Conservation (phyloP, 2,888 invertebrate species). For the Lepidocyrtinus sp. region DNA sequence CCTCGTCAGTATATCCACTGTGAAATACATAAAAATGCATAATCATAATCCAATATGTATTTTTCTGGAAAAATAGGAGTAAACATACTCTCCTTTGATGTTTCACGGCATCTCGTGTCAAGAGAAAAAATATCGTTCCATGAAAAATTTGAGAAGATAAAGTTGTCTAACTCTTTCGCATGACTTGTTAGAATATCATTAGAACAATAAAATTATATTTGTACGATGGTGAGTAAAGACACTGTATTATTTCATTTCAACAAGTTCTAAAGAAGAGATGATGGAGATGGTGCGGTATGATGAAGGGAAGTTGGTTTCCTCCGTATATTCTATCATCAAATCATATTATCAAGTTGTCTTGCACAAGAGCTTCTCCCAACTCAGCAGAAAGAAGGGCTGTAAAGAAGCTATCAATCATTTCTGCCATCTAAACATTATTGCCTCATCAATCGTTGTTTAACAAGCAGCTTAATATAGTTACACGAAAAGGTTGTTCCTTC, state of each 20-base stretch:
- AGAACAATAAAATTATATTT: conserved; percentile 29
- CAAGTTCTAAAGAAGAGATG: conserved; percentile 30
- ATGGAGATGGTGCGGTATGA: not conserved
- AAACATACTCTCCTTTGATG: not conserved
- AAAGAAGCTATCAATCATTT: conserved; percentile 55
- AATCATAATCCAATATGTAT: no score
- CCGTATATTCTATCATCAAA: conserved; percentile 34
- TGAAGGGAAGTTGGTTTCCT: no score
- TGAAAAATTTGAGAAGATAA: not conserved
- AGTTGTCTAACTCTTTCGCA: conserved; percentile 7
- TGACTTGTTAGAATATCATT: conserved; percentile 17
- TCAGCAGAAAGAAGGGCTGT: conserved; percentile 18
- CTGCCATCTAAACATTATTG: conserved; percentile 58
- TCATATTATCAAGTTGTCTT: conserved; percentile 37
- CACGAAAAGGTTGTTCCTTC: conserved; percentile 1
- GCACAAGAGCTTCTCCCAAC: conserved; percentile 22
- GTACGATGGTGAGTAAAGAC: conserved; percentile 52
- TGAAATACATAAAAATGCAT: no score
- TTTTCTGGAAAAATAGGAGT: no score
- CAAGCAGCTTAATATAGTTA: conserved; percentile 40
- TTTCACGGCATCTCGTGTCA: not conserved
- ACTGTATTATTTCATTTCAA: conserved; percentile 56
- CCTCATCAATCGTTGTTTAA: conserved; percentile 59
- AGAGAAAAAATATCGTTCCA: not conserved
- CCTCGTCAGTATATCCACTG: not conserved